Percentiles rank a stretch among this genome's conserved stretches.
Conservation (phyloP, 2,113 vertebrate species). For the Ptychochromis oligacanthus region DNA sequence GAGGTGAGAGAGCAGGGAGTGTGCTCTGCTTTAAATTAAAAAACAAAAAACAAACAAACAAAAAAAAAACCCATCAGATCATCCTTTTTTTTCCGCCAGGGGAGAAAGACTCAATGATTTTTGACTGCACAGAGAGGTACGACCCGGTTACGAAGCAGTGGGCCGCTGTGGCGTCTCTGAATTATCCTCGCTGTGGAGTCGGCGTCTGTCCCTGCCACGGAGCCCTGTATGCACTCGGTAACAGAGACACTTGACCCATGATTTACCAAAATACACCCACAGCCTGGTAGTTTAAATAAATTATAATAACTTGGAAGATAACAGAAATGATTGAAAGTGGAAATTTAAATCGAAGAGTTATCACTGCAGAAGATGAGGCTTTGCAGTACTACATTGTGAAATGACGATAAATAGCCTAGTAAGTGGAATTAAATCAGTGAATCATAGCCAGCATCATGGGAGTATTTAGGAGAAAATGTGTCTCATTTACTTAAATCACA, state of each 20-base stretch:
- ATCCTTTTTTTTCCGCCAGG: conserved; percentile 73
- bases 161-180: conserved; percentile 93
- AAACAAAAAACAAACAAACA: too few species aligned
- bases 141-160: conserved; percentile 97
- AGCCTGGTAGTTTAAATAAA: neutral
- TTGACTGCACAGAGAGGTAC: conserved; percentile 95
- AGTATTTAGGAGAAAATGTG: neutral
- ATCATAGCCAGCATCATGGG: neutral
- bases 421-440: neutral
- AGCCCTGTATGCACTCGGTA: conserved; percentile 95
- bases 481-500: neutral
- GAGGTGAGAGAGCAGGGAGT: conserved; percentile 82
- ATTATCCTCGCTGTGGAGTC: conserved; percentile 92
- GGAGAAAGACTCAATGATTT: conserved; percentile 97
- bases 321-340: neutral
- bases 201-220: conserved; percentile 93
- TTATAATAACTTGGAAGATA: neutral
- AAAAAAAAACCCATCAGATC: neutral
- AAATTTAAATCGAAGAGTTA: neutral
- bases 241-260: neutral
- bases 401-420: neutral
- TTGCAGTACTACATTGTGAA: neutral
- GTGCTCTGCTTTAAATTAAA: neutral
- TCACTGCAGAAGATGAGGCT: neutral
- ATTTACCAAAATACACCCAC: neutral